phyloP scores from a whole-genome alignment of 1,140 invertebrate species.

The Lepidurus arcticus region DNA sequence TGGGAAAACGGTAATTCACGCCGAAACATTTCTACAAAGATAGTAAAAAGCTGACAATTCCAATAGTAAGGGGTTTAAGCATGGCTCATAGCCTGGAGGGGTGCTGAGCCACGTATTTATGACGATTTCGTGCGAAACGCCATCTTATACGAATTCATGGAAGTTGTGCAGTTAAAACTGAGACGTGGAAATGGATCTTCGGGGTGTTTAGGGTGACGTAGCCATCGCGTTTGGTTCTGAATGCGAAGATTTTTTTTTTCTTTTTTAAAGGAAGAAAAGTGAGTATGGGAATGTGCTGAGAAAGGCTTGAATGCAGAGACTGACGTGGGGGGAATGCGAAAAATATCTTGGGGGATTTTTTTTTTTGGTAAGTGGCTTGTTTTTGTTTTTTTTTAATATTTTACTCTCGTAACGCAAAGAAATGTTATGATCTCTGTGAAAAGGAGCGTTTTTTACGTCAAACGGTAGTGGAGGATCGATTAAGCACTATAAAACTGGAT shows the following conservation, averaged over 20 bases:
- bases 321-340: not conserved
- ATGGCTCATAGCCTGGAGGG: not conserved
- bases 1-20: conserved; percentile 14
- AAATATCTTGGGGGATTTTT: not conserved
- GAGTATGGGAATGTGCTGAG: not conserved
- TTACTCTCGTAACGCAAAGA: too few relatives aligned
- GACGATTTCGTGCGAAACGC: conserved; percentile 12
- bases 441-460: too few relatives aligned
- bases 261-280: not conserved
- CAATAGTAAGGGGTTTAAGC: not conserved
- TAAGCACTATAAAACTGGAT: too few relatives aligned
- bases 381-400: too few relatives aligned
- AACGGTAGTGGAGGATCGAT: too few relatives aligned
- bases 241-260: not conserved
- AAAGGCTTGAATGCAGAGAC: not conserved
- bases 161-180: not conserved
- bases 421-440: too few relatives aligned
- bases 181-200: not conserved
- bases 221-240: not conserved
- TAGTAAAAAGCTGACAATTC: conserved; percentile 14
- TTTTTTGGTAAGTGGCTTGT: not conserved
- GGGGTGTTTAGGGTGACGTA: not conserved
- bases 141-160: not conserved
- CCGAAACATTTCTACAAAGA: not conserved
- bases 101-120: conserved; percentile 9